Evolutionary conservation across 2,797 vertebrate species (phyloP), one percentile per base, ranked within the genome.

Genomic region (Vultur gryphus): DNA sequence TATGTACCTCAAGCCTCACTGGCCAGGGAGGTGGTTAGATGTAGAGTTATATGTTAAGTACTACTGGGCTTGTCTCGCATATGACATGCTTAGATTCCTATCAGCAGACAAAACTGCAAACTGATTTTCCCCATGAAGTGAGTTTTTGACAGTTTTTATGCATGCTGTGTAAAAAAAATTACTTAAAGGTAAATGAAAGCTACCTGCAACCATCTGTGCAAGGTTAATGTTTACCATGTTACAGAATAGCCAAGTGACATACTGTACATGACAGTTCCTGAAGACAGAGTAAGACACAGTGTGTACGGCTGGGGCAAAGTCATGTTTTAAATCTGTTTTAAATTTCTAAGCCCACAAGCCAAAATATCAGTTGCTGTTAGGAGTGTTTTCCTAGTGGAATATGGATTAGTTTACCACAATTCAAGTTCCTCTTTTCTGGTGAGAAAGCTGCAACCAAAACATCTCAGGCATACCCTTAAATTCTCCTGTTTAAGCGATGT

Each of bases 51-150:
- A 29, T 4, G 39, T 55, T 52, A 48, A 26, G 57, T 28, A 65
- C 58, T 44, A 11, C 44, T 0, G 0, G 55, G 44, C 44, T 81
- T 0, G 0, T 54, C 58, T 69, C 3, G 13, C 4, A 2, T 12
- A 23, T 16, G n/a, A 52, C n/a, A 29, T 29, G 16, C 46, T 78
- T 37, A 57, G 28, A 64, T 23, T 76, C 3, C 0, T 21, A 51
- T 8, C 69, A 67, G 82, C 55, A 73, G 66, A 72, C 17, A 55
- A 39, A 86, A 91, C 0, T 43, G 58, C 65, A n/a, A 81, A 71
- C 41, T 28, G 10, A 24, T 76, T 72, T 82, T 84, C 55, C 72
- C 28, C 19, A 51, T 14, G 6, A 79, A 89, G 31, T 41, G 28
- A 64, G 25, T 73, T 87, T 87, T 71, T 24, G 64, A 62, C 51